These are phyloP conservation scores for Naja naja DNA, from an alignment of 2,113 vertebrate species.

Conservation along the genomic window DNA sequence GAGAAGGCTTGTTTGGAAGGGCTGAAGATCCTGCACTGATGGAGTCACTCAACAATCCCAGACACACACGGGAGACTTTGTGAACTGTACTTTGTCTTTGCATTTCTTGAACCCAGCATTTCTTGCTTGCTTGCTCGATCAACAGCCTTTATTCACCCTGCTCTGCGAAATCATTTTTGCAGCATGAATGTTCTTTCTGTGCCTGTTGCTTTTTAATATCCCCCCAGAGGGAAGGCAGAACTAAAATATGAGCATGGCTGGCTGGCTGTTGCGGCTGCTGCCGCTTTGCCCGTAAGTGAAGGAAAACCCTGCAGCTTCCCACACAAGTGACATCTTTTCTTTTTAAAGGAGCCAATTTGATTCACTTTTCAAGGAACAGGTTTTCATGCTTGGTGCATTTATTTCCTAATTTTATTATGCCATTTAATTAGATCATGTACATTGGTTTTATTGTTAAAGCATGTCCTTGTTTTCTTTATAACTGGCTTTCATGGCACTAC, in stretches of 20 bases:
- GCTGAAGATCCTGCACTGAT: background rate
- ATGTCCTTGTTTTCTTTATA: conserved; percentile 77
- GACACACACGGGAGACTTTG: background rate
- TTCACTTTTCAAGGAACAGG: conserved; percentile 60
- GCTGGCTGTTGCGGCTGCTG: background rate
- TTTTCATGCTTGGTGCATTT: conserved; percentile 67
- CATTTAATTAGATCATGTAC: conserved; percentile 76
- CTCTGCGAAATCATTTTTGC: conserved; percentile 13
- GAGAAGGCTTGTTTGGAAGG: background rate
- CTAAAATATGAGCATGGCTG: background rate
- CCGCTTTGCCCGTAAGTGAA: background rate
- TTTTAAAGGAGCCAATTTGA: conserved; percentile 43
- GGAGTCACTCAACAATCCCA: background rate
- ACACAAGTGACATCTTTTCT: background rate
- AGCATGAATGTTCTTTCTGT: conserved; percentile 16
- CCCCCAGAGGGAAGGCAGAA: conserved; percentile 23
- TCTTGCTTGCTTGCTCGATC: background rate
- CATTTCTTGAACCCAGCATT: background rate
- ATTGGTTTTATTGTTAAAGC: conserved; percentile 76
- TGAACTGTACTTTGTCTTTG: background rate
- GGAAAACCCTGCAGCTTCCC: conserved; percentile 2
- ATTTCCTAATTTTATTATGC: conserved; percentile 74
- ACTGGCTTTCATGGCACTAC: conserved; percentile 71
- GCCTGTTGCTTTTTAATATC: conserved; percentile 25
- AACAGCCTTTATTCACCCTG: background rate